Conservation (phyloP, 23 tunicate genomes). For the Ciona savignyi region DNA sequence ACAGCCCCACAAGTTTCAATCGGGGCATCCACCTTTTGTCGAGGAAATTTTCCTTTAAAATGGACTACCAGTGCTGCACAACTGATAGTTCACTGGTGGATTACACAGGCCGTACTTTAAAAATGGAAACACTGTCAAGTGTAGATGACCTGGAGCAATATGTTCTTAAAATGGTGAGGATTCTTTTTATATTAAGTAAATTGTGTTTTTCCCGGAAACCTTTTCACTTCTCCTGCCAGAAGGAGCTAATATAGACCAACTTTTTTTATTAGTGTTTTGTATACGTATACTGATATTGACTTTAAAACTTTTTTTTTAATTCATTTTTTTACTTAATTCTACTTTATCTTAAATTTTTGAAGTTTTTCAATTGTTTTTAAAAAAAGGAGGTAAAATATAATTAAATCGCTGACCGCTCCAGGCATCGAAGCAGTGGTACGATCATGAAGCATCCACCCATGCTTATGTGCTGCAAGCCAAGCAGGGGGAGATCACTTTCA, state of each 20-base stretch:
- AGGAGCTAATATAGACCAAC: too few species aligned
- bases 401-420: conserved; percentile 2
- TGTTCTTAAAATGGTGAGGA: conserved; percentile 72
- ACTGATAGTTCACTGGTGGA: conserved; percentile 33
- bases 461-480: conserved; percentile 45
- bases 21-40: conserved; percentile 57
- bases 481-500: conserved; percentile 25
- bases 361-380: neutral
- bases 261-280: too few species aligned
- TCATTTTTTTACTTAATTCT: neutral
- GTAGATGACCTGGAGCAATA: conserved; percentile 69
- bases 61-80: conserved; percentile 12
- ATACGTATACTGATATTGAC: too few species aligned
- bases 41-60: conserved; percentile 45
- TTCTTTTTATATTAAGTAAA: too few species aligned
- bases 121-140: conserved; percentile 85
- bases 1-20: conserved; percentile 51
- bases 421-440: conserved; percentile 94
- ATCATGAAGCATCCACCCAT: conserved; percentile 41
- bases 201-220: too few species aligned
- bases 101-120: conserved; percentile 55
- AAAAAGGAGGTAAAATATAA: neutral
- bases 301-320: too few species aligned
- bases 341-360: neutral
- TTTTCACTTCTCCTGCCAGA: too few species aligned